These are phyloP conservation scores for Scaptomyza reducta DNA, from an alignment of 2,888 invertebrate species.

Conservation along the genomic window DNA sequence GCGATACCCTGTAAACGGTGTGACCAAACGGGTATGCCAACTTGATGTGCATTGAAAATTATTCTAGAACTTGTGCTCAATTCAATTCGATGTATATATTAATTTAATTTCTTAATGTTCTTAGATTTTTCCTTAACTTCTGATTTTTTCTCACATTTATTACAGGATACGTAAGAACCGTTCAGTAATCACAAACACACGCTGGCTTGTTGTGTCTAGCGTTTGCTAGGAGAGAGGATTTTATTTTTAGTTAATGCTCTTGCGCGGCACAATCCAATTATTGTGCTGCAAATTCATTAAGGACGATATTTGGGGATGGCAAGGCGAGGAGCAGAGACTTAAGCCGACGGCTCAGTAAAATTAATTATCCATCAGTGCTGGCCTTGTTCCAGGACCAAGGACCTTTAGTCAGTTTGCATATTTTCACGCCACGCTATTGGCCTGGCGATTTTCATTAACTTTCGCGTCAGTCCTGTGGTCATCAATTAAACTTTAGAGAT, in stretches of 20 bases:
- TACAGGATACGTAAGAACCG: conserved; percentile 23
- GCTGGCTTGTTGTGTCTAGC: conserved; percentile 39
- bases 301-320: conserved; percentile 13
- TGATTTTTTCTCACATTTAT: not conserved
- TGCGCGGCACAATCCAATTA: conserved; percentile 64
- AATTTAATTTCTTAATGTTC: too few relatives aligned
- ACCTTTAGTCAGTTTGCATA: conserved; percentile 62
- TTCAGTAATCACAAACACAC: not conserved
- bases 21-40: not conserved
- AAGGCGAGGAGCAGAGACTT: not conserved
- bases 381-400: conserved; percentile 9
- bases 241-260: conserved; percentile 46
- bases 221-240: conserved; percentile 52
- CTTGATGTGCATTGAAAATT: too few relatives aligned
- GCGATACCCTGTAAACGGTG: conserved; percentile 26
- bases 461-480: conserved; percentile 55
- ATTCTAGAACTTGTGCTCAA: too few relatives aligned
- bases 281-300: conserved; percentile 71
- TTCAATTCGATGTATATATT: too few relatives aligned
- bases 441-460: conserved; percentile 61
- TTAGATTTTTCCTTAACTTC: not conserved
- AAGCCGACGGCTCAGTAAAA: conserved; percentile 56
- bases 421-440: conserved; percentile 62
- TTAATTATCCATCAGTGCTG: conserved; percentile 69
- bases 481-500: conserved; percentile 73